A percentile compares a stretch with the other conserved stretches of the same genome.
Conservation (phyloP, 2,797 vertebrate genomes). For the Sebastes hubbsi region DNA sequence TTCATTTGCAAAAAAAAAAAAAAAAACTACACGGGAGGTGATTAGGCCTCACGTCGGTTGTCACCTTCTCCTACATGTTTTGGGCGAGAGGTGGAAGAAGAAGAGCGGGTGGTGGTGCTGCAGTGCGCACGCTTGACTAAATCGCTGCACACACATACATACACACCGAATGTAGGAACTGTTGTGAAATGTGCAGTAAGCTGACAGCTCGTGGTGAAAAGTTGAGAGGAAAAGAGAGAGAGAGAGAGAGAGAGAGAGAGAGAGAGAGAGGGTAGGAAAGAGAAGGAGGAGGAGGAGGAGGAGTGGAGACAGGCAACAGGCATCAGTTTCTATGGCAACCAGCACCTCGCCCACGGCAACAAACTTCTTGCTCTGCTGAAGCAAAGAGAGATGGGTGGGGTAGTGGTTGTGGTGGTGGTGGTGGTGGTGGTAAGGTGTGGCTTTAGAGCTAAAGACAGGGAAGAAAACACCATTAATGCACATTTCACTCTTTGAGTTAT, state of each 20-base stretch:
- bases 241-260: background rate
- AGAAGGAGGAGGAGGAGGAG: background rate
- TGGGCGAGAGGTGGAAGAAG: slow-evolving; percentile 15
- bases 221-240: slow-evolving; percentile 31
- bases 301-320: slow-evolving; percentile 54
- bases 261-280: background rate
- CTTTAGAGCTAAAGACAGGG: slow-evolving; percentile 14
- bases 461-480: background rate
- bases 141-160: background rate
- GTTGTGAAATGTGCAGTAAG: slow-evolving; percentile 46
- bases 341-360: slow-evolving; percentile 68
- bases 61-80: slow-evolving; percentile 23
- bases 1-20: background rate
- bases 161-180: slow-evolving; percentile 5
- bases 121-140: background rate
- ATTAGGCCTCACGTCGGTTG: background rate
- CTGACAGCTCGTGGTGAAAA: slow-evolving; percentile 60
- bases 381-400: slow-evolving; percentile 43
- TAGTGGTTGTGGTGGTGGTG: background rate
- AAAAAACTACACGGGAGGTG: background rate
- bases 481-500: slow-evolving; percentile 24
- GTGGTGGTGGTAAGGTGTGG: slow-evolving; percentile 17
- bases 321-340: slow-evolving; percentile 78
- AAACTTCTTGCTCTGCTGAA: slow-evolving; percentile 70
- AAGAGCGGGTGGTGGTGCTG: slow-evolving; percentile 1